Evolutionary conservation across 1,140 invertebrate genomes (phyloP).

Genomic region (Oedothorax gibbosus): DNA sequence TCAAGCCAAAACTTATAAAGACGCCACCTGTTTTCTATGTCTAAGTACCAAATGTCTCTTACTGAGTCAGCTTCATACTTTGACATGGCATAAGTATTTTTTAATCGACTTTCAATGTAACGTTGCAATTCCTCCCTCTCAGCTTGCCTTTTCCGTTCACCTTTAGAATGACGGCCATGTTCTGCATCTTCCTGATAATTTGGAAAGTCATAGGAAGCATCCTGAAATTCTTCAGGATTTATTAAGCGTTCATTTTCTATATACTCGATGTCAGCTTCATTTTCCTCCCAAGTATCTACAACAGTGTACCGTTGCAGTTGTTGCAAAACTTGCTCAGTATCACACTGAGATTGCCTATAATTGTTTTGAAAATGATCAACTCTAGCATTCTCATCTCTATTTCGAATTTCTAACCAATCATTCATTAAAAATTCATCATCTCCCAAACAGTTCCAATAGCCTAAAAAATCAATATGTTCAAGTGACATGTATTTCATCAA

Average conservation of each 20-base stretch:
- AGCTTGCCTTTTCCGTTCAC: constrained; percentile 3
- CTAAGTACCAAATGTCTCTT: constrained; percentile 30
- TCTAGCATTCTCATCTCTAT: neutral
- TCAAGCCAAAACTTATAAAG: constrained; percentile 42
- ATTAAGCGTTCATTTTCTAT: constrained; percentile 28
- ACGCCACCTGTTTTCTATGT: constrained; percentile 14
- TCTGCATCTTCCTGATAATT: neutral
- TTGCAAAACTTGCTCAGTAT: neutral
- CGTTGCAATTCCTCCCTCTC: neutral
- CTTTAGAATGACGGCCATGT: constrained; percentile 21
- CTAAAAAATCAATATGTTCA: neutral
- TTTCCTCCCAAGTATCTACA: constrained; percentile 5
- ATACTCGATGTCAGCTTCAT: constrained; percentile 44
- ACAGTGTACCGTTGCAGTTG: neutral
- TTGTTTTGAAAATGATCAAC: neutral
- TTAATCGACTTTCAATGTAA: constrained; percentile 22
- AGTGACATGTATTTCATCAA: neutral
- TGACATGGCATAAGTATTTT: constrained; percentile 5
- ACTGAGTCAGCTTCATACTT: neutral
- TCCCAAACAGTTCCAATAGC: neutral
- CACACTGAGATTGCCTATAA: neutral
- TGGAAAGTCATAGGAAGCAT: neutral
- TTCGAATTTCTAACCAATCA: constrained; percentile 16
- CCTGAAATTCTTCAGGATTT: constrained; percentile 34
- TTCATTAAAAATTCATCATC: constrained; percentile 7